These are phyloP conservation scores for Choloepus didactylus DNA, from an alignment of 2,797 vertebrate genomes.

Conservation along the genomic window DNA sequence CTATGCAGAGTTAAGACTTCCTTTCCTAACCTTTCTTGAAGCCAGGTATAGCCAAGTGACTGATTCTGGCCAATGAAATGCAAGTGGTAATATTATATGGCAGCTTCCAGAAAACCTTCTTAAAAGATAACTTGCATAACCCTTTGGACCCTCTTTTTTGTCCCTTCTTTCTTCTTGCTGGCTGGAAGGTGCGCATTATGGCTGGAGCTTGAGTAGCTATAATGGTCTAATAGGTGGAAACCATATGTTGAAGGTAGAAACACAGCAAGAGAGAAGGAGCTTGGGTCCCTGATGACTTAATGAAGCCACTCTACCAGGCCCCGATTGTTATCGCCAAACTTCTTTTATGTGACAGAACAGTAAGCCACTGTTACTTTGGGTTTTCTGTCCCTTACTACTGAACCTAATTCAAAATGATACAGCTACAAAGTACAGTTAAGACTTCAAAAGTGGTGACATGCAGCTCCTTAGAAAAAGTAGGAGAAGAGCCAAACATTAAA, in stretches of 20 bases:
- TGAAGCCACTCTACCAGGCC: not conserved
- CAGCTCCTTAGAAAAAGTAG: not conserved
- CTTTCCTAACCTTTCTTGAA: conserved; percentile 29
- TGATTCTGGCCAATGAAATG: conserved; percentile 30
- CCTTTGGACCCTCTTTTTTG: not conserved
- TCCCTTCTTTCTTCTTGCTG: not conserved
- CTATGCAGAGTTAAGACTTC: not conserved
- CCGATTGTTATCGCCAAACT: not conserved
- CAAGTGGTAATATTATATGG: not conserved
- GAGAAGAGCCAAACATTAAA: not conserved
- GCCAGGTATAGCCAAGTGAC: not conserved
- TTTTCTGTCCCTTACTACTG: not conserved
- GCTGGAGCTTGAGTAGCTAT: not conserved
- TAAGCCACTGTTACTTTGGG: not conserved
- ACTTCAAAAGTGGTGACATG: not conserved
- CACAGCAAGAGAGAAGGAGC: not conserved
- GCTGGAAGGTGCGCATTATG: not conserved
- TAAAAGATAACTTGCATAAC: not conserved
- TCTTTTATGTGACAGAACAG: not conserved
- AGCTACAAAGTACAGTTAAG: not conserved
- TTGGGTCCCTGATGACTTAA: not conserved
- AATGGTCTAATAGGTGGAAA: not conserved
- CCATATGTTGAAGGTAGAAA: not conserved
- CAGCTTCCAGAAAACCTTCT: conserved; percentile 10
- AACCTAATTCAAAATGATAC: not conserved